Evolutionary conservation across 2,888 invertebrate species (phyloP).

Genomic region (Eupithecia subumbrata): DNA sequence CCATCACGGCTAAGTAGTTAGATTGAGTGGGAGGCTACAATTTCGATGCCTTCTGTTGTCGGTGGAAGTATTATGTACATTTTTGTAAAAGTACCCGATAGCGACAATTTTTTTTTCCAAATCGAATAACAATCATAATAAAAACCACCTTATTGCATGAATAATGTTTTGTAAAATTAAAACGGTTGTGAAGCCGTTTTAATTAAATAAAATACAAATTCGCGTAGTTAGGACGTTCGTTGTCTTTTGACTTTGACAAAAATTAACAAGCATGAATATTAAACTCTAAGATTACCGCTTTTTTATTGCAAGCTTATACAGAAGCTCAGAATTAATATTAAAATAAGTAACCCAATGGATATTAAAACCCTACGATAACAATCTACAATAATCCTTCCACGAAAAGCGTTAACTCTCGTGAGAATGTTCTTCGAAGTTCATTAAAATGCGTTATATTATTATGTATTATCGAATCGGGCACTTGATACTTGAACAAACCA

Average conservation of each 20-base stretch:
- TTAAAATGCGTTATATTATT: conserved; percentile 56
- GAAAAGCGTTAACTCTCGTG: conserved; percentile 61
- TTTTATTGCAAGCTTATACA: not conserved
- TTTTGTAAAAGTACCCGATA: not conserved
- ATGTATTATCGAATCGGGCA: conserved; percentile 49
- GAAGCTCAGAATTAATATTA: not conserved
- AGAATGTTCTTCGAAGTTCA: conserved; percentile 57
- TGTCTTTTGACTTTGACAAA: not conserved
- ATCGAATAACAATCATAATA: not conserved
- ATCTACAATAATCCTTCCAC: conserved; percentile 45
- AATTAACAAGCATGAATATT: not conserved
- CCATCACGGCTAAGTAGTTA: conserved; percentile 67
- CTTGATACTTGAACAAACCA: conserved; percentile 52
- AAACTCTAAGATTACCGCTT: not conserved
- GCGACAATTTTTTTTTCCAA: no score
- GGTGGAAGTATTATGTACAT: not conserved
- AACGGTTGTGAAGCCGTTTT: not conserved
- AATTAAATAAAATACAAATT: not conserved
- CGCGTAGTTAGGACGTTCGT: not conserved
- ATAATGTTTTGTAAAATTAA: not conserved
- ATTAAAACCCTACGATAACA: conserved; percentile 36
- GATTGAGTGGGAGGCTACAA: conserved; percentile 59
- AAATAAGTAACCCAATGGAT: not conserved
- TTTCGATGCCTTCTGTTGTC: conserved; percentile 16
- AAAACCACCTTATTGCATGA: not conserved